Percentiles rank a stretch among this genome's conserved stretches.
Conservation (phyloP, 2,113 vertebrate species). For the Scytalopus superciliaris region DNA sequence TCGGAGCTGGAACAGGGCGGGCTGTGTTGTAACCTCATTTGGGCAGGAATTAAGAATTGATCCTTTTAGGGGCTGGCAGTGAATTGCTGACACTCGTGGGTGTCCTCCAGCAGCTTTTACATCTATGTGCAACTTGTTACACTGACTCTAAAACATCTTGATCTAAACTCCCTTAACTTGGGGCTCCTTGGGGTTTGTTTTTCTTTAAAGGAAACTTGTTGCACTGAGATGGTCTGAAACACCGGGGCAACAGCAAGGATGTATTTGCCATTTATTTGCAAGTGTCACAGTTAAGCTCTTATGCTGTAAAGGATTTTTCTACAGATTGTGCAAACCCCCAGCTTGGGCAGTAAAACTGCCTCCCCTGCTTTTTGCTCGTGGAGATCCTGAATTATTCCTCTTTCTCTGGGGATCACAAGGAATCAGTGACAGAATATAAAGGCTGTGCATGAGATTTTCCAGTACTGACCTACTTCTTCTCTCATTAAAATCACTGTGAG, state of each 20-base stretch:
- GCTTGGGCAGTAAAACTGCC: not conserved
- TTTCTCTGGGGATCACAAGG: constrained; percentile 26
- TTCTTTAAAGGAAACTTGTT: not conserved
- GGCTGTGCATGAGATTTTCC: constrained; percentile 62
- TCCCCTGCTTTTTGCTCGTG: not conserved
- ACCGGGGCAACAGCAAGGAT: not conserved
- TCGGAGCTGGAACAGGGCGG: not conserved
- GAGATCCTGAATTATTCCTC: not conserved
- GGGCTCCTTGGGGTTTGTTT: not conserved
- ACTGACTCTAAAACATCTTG: not conserved
- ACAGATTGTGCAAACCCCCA: not conserved
- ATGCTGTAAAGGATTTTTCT: not conserved
- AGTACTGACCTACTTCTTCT: constrained; percentile 63
- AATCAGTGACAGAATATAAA: constrained; percentile 39
- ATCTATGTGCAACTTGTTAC: not conserved
- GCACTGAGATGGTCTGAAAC: not conserved
- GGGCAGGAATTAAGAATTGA: not conserved
- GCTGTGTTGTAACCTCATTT: not conserved
- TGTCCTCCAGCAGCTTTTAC: not conserved
- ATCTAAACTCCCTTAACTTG: not conserved
- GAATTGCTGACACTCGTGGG: not conserved
- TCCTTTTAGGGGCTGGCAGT: not conserved
- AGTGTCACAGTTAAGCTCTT: not conserved
- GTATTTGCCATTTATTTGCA: not conserved
- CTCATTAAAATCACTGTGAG: constrained; percentile 58